Evolutionary conservation across 2,113 vertebrate species (phyloP).

Genomic region (Typhlomys cinereus): DNA sequence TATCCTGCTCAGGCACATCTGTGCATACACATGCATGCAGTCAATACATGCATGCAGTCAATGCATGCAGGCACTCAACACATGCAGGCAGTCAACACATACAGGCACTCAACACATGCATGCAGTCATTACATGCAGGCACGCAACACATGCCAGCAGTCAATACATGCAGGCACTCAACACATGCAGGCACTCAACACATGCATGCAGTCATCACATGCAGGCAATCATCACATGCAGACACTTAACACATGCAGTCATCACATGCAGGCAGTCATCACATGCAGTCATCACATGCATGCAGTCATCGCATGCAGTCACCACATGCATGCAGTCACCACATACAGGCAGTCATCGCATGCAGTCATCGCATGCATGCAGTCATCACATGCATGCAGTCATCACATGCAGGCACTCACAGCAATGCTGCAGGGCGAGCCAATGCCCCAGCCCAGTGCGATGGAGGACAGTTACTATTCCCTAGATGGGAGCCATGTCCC

Average conservation of each 20-base stretch:
- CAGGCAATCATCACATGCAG: accelerated
- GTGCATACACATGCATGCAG: neutral
- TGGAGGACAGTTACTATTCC: accelerated
- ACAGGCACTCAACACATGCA: neutral
- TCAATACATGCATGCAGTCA: no score
- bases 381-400: neutral
- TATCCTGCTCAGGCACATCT: accelerated
- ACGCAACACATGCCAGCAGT: no score
- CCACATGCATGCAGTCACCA: neutral
- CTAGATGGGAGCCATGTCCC: no score
- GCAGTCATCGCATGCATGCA: no score
- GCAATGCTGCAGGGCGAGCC: neutral
- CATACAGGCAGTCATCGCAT: neutral
- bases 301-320: accelerated
- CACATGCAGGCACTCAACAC: neutral
- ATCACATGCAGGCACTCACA: neutral
- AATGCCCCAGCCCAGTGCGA: neutral
- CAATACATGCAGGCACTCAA: neutral
- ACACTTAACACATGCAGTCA: neutral
- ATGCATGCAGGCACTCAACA: neutral
- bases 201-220: neutral
- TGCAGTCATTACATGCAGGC: neutral
- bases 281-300: no score
- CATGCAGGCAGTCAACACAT: accelerated
- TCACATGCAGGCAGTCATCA: neutral